phyloP scores from a whole-genome alignment of 2,113 vertebrate species.

The Grantiella picta region DNA sequence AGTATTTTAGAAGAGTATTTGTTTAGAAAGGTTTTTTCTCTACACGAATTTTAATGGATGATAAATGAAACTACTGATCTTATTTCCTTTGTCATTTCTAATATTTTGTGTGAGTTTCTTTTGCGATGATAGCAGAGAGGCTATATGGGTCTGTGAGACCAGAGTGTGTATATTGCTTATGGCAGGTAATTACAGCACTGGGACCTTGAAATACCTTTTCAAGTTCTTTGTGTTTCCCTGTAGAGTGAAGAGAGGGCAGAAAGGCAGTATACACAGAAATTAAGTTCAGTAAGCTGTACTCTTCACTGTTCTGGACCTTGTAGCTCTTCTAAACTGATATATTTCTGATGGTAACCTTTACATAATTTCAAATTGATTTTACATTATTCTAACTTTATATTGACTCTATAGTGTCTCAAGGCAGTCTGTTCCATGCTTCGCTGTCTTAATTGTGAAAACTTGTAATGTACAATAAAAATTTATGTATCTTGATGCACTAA shows the following conservation, averaged over 20 bases:
- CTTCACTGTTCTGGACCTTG: not conserved
- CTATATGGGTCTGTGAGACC: fast-evolving
- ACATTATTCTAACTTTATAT: not conserved
- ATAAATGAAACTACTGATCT: not conserved
- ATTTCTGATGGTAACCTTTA: not conserved
- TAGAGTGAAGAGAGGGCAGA: not conserved
- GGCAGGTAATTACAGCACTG: not conserved
- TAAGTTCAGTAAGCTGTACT: not conserved
- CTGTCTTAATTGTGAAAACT: not conserved
- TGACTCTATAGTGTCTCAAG: not conserved
- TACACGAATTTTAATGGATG: not conserved
- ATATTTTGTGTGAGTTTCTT: not conserved
- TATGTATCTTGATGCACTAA: not conserved
- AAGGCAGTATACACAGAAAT: not conserved
- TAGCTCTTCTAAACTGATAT: not conserved
- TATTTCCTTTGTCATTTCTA: not conserved
- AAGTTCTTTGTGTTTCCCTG: not conserved
- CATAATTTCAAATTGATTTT: not conserved
- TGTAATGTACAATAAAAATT: not conserved
- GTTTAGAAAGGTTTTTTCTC: not conserved
- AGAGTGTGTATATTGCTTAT: not conserved
- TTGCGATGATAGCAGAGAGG: not conserved
- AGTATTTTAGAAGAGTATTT: not conserved
- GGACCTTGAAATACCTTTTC: not conserved
- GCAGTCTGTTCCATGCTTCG: not conserved